Conservation (phyloP, 2,113 vertebrate species). For the Podiceps cristatus region DNA sequence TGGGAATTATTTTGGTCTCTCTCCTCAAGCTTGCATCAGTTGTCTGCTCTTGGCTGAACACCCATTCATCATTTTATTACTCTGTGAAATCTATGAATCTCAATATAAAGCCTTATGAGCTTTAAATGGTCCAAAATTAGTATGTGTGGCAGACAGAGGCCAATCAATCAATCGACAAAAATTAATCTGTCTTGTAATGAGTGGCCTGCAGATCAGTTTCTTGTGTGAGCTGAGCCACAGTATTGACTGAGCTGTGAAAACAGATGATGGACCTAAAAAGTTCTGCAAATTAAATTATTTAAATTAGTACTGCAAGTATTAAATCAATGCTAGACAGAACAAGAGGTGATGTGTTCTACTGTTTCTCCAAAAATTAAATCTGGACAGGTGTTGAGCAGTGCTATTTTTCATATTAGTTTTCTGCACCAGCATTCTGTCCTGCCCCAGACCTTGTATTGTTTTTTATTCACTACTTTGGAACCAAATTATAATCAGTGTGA, state of each 20-base stretch:
- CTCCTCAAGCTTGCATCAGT: background rate
- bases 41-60: background rate
- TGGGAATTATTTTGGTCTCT: background rate
- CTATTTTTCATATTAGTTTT: background rate
- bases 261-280: background rate
- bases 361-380: background rate
- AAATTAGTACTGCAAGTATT: background rate
- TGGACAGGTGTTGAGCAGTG: background rate
- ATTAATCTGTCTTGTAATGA: slow-evolving; percentile 15
- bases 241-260: background rate
- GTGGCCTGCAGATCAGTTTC: background rate
- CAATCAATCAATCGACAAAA: background rate
- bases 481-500: background rate
- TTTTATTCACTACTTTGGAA: slow-evolving; percentile 3
- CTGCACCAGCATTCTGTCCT: background rate
- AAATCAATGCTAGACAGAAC: slow-evolving; percentile 38
- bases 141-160: background rate
- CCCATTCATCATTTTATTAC: background rate
- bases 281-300: background rate
- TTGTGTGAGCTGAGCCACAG: background rate
- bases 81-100: background rate
- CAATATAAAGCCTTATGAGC: background rate
- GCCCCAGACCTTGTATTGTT: background rate
- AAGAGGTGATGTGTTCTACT: background rate
- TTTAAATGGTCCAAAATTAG: background rate